Evolutionary conservation across 2,113 vertebrate genomes (phyloP), one percentile per base, ranked within the genome.

Genomic region (Cottus gobio): DNA sequence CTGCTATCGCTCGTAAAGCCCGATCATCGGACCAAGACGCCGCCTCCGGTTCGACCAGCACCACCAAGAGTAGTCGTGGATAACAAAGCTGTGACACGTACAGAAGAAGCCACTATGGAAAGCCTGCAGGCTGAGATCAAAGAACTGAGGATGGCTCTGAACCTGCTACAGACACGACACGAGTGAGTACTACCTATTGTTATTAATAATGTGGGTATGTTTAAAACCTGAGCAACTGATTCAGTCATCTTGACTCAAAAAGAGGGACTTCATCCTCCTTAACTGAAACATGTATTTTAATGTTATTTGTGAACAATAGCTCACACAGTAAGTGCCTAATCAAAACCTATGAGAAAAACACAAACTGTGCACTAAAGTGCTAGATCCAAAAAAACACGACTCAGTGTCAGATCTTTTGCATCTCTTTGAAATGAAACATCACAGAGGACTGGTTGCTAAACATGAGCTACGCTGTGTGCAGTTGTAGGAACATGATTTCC

Each of bases 141-240:
- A 69, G 95, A 96, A 66, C 90, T 96, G 72, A 93, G 77, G 65
- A 91, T 94, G 91, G 86, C 91, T 28, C 83, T 96, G 89, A 89
- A 93, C 52, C 90, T 95, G 54, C 85, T 95, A 9, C 93, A 92
- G 79, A 85, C 84, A 6, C 90, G 65, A 60, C 90, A 96, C 0
- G 75, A 90, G 95, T 96, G 68, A 94, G 94, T 91, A 30, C 2
- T 15, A 3, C 15, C 57, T 22, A 24, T 37, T 64, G 67, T 62
- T 73, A 7, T 62, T 73, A 5, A 13, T 36, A 37, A 67, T 16
- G n/a, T 18, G 20, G 26, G 5, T 11, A 28, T 37, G 13, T 62
- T 67, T 63, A 5, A 70, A 77, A 44, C 18, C 48, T n/a, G 13
- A 58, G 12, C 26, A n/a, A 46, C 13, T 15, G 6, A 4, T 46